A percentile compares a stretch with the other conserved stretches of the same genome.
phyloP scores from a whole-genome alignment of 2,113 vertebrate species.

The Paramormyrops kingsleyae region DNA sequence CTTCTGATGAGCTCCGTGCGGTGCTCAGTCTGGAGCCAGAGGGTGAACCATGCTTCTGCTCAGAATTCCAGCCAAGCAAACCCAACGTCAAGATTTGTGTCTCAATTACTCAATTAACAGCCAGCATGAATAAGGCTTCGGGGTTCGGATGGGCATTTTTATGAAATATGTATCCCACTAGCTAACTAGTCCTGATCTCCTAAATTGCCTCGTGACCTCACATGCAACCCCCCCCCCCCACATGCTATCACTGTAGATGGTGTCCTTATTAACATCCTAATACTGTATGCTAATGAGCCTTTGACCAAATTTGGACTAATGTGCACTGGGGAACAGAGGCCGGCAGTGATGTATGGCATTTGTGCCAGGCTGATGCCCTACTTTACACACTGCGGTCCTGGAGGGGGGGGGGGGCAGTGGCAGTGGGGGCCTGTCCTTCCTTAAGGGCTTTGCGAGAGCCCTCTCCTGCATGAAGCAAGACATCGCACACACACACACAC shows the following conservation, averaged over 20 bases:
- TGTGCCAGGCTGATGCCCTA: background rate
- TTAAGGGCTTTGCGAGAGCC: background rate
- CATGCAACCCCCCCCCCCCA: background rate
- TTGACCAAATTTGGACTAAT: constrained; percentile 15
- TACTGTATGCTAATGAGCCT: constrained; percentile 13
- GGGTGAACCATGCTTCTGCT: too few relatives aligned
- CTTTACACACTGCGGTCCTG: background rate
- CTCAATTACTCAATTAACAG: constrained; percentile 9
- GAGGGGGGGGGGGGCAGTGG: background rate
- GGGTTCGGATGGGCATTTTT: background rate
- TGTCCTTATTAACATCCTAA: background rate
- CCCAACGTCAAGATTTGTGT: background rate
- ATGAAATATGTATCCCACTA: constrained; percentile 9
- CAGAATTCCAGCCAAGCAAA: background rate
- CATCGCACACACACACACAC: background rate
- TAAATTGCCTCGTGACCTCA: constrained; percentile 10
- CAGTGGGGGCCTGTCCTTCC: background rate
- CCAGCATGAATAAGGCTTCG: constrained; percentile 6
- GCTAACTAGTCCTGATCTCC: background rate
- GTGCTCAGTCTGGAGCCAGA: background rate
- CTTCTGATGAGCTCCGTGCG: background rate
- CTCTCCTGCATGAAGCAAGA: background rate
- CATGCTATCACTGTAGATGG: background rate
- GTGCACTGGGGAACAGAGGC: background rate
- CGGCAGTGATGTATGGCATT: background rate